Evolutionary conservation across 2,888 invertebrate species (phyloP), one percentile per base, ranked within the genome.

Genomic region (Lithodes maja): DNA sequence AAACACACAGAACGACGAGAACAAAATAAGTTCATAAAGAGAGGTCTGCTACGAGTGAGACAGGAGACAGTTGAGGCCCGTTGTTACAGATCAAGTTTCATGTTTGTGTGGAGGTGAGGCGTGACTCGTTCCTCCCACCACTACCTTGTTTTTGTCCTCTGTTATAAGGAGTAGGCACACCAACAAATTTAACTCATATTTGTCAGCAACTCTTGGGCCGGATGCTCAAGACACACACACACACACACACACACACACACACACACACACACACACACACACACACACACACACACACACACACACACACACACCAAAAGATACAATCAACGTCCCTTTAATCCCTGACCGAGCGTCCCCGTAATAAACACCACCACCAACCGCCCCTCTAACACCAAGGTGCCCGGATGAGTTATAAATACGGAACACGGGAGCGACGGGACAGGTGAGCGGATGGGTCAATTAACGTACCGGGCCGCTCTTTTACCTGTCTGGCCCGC

Each of bases 71-170:
- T 69, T 52, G n/a, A 52, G 68, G 69, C 53, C 1, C 52, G 83
- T 71, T 83, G 83, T 83, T 83, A 71, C 83, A 71, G 83, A 69
- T 83, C 83, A 71, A n/a, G 83, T 83, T 83, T 83, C 83, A 83
- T 83, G 83, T 83, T 83, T 83, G 68, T 83, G 83, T 61, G 12
- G 52, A 52, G 83, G 69, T 83, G 83, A 83, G 71, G 83, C 83
- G 83, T 83, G 71, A 83, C 82, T 74, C 5, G 3, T 15, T 74
- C n/a, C n/a, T 74, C 12, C n/a, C n/a, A 33, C 33, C 33, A 33
- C 5, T 74, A 5, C n/a, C n/a, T 33, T 17, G 74, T 74, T 74
- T 15, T 74, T 74, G 3, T 74, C 74, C 7, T 61, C 12, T 74
- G 17, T 3, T 33, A 7, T 17, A 33, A 33, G 33, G 33, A 33